phyloP scores from a whole-genome alignment of 2,797 vertebrate species.

The Ctenopoma kingsleyae region DNA sequence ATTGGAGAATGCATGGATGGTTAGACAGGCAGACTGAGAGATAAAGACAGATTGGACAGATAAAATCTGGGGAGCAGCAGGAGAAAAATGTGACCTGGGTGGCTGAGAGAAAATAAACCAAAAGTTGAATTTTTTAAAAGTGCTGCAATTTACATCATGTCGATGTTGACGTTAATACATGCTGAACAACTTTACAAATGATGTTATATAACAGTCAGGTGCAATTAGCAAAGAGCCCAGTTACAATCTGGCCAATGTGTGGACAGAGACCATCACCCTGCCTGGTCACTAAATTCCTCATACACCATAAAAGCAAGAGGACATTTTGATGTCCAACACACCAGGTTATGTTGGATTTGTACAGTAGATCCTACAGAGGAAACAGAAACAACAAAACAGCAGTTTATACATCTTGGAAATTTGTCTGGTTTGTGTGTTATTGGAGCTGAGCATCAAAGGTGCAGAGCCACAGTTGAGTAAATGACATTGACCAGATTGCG shows the following conservation, averaged over 20 bases:
- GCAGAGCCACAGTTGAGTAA: slow-evolving; percentile 55
- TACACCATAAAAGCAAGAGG: neutral
- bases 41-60: slow-evolving; percentile 42
- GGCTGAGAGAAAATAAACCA: neutral
- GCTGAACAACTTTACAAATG: slow-evolving; percentile 37
- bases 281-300: slow-evolving; percentile 41
- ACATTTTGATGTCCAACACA: neutral
- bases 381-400: neutral
- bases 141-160: slow-evolving; percentile 26
- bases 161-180: slow-evolving; percentile 28
- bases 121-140: neutral
- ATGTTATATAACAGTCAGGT: slow-evolving; percentile 46
- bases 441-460: slow-evolving; percentile 23
- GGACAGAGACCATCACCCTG: slow-evolving; percentile 29
- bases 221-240: slow-evolving; percentile 48
- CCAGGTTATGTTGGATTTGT: neutral
- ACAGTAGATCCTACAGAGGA: neutral
- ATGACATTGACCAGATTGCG: slow-evolving; percentile 70
- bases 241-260: slow-evolving; percentile 47
- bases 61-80: neutral
- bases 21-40: slow-evolving; percentile 12
- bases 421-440: neutral
- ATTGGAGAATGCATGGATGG: slow-evolving; percentile 22
- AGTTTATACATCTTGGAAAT: slow-evolving; percentile 2
- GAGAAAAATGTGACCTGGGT: slow-evolving; percentile 14